Conservation (phyloP, 2,113 vertebrate species). For the Callopanchax toddi region DNA sequence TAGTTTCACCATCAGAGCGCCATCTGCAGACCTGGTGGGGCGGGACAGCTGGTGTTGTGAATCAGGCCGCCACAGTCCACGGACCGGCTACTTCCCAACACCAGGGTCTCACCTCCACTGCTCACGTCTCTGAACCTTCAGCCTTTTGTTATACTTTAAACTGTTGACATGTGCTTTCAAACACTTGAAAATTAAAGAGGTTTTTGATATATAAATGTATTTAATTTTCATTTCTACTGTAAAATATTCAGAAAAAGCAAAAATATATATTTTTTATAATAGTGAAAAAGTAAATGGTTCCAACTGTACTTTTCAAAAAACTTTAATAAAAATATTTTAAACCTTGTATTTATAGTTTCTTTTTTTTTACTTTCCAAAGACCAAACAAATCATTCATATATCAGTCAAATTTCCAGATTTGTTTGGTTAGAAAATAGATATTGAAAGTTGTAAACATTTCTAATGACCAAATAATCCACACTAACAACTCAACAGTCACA, state of each 20-base stretch:
- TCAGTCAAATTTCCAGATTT: no score
- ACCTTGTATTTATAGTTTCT: neutral
- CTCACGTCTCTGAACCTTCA: conserved; percentile 22
- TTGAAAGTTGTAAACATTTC: no score
- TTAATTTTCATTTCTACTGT: neutral
- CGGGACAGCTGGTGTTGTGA: conserved; percentile 99
- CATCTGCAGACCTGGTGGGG: conserved; percentile 79
- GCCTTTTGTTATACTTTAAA: no score
- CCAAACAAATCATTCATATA: no score
- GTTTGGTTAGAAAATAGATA: no score
- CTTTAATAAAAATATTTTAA: neutral
- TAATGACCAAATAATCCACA: no score
- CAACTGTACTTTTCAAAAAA: neutral
- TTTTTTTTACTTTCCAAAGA: neutral
- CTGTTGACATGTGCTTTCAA: no score
- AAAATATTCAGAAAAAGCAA: neutral
- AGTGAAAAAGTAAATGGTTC: neutral
- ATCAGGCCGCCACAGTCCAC: conserved; percentile 92
- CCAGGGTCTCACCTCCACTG: conserved; percentile 88
- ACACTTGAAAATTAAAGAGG: no score
- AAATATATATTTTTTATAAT: neutral
- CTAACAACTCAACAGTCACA: no score
- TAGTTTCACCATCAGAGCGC: conserved; percentile 30
- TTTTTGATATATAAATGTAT: no score
- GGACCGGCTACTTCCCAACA: conserved; percentile 99